phyloP scores from a whole-genome alignment of 2,113 vertebrate genomes.

The Muntiacus muntjak region DNA sequence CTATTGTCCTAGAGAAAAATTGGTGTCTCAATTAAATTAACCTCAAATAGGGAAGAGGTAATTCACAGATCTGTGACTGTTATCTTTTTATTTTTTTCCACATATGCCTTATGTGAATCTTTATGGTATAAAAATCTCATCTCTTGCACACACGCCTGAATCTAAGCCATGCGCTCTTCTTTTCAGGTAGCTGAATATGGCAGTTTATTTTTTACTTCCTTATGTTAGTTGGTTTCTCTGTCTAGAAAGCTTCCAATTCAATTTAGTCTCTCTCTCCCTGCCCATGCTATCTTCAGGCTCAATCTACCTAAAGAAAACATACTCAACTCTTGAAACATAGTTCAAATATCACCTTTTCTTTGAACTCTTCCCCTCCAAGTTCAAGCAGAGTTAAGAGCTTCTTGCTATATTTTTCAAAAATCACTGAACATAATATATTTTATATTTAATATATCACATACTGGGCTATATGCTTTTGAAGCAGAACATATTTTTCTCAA shows the following conservation, averaged over 20 bases:
- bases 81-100: neutral
- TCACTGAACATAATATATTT: neutral
- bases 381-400: neutral
- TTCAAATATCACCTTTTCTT: neutral
- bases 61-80: neutral
- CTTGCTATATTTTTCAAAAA: neutral
- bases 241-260: neutral
- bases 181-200: constrained; percentile 12
- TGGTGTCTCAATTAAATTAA: neutral
- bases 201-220: neutral
- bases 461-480: neutral
- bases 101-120: neutral
- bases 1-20: constrained; percentile 1
- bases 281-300: neutral
- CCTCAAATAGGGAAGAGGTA: neutral
- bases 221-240: neutral
- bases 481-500: neutral
- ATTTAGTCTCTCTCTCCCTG: neutral
- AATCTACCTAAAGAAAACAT: neutral
- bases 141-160: neutral
- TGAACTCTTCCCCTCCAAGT: neutral
- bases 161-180: neutral
- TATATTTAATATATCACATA: neutral
- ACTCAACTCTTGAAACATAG: neutral
- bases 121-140: neutral